These are phyloP conservation scores for Hofmannophila pseudospretella DNA, from an alignment of 2,888 invertebrate species.

Conservation along the genomic window DNA sequence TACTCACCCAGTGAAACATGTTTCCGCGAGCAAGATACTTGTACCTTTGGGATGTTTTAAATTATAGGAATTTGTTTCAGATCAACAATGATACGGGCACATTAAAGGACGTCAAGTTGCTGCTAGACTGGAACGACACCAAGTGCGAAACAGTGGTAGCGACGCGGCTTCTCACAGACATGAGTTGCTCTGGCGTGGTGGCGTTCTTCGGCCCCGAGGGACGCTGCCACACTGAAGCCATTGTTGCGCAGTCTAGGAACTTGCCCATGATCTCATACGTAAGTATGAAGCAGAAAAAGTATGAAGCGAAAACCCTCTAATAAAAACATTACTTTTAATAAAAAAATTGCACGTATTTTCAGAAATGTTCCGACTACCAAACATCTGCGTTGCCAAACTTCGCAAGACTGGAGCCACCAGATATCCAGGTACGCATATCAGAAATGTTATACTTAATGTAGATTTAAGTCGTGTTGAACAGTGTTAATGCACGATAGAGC, in stretches of 20 bases:
- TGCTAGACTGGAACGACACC: slow-evolving; percentile 89
- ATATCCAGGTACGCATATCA: slow-evolving; percentile 83
- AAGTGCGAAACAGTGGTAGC: slow-evolving; percentile 90
- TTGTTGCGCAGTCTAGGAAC: slow-evolving; percentile 94
- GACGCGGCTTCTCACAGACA: slow-evolving; percentile 90
- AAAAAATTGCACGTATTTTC: too few relatives aligned
- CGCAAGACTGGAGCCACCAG: slow-evolving; percentile 95
- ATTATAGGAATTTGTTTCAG: too few relatives aligned
- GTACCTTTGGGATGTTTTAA: too few relatives aligned
- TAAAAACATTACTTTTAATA: background rate
- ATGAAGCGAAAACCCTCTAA: background rate
- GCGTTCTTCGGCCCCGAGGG: slow-evolving; percentile 98
- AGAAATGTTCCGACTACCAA: slow-evolving; percentile 97
- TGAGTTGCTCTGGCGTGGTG: slow-evolving; percentile 92
- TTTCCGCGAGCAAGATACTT: too few relatives aligned
- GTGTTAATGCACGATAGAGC: background rate
- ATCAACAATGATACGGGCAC: slow-evolving; percentile 83
- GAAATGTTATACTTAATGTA: background rate
- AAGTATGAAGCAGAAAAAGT: too few relatives aligned
- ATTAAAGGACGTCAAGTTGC: slow-evolving; percentile 85
- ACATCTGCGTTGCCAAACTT: slow-evolving; percentile 93
- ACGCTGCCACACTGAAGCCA: slow-evolving; percentile 95
- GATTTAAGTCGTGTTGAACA: background rate
- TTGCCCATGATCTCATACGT: slow-evolving; percentile 98
- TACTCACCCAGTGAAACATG: too few relatives aligned